phyloP scores from a whole-genome alignment of 2,888 invertebrate genomes.

The Panzeria rudis region DNA sequence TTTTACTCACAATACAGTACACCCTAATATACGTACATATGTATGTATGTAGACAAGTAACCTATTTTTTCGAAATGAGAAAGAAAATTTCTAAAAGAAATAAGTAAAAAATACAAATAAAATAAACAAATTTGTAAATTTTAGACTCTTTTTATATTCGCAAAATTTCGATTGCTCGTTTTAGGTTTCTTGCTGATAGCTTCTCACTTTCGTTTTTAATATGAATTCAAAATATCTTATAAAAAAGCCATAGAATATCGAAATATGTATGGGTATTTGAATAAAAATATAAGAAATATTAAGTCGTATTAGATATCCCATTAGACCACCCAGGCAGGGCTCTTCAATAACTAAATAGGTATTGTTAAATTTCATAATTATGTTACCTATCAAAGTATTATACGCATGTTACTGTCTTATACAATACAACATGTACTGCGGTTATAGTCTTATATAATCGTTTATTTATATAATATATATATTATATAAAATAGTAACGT shows the following conservation, averaged over 20 bases:
- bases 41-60: neutral
- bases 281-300: too few relatives aligned
- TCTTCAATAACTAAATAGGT: too few relatives aligned
- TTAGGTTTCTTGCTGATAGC: constrained; percentile 15
- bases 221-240: neutral
- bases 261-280: neutral
- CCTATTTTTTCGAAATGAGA: constrained; percentile 13
- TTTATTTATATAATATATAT: too few relatives aligned
- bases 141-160: constrained; percentile 34
- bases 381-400: too few relatives aligned
- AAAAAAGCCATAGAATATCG: neutral
- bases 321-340: too few relatives aligned
- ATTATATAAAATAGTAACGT: too few relatives aligned
- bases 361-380: too few relatives aligned
- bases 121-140: constrained; percentile 25
- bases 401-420: too few relatives aligned
- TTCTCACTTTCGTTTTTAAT: constrained; percentile 46
- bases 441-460: too few relatives aligned
- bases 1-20: neutral
- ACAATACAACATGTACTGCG: too few relatives aligned
- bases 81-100: constrained; percentile 3
- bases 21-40: neutral
- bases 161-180: constrained; percentile 11
- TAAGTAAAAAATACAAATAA: constrained; percentile 22
- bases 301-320: too few relatives aligned